Conservation (phyloP, 1,140 invertebrate genomes). For the Drosophila pseudoobscura region DNA sequence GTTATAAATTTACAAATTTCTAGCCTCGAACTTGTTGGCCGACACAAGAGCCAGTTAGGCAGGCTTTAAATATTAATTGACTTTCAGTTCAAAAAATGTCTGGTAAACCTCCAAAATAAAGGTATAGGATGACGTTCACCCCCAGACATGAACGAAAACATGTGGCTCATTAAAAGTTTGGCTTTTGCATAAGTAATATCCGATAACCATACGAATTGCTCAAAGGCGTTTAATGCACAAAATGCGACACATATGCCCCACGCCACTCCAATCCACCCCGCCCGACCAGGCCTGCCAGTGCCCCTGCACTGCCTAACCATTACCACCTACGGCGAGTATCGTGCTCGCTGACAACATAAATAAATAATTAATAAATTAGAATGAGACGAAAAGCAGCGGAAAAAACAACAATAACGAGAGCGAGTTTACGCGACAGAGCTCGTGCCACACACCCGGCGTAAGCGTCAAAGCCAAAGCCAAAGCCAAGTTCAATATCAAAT, state of each 20-base stretch:
- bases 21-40: too few species aligned
- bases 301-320: slow-evolving; percentile 10
- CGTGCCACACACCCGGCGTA: slow-evolving; percentile 41
- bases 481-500: slow-evolving; percentile 78
- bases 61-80: too few species aligned
- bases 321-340: slow-evolving; percentile 51
- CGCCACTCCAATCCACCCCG: neutral
- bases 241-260: slow-evolving; percentile 40
- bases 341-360: slow-evolving; percentile 69
- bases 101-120: slow-evolving; percentile 2
- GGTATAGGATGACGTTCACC: slow-evolving; percentile 32
- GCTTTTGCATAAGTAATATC: slow-evolving; percentile 40
- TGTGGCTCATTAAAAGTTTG: slow-evolving; percentile 53
- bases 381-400: slow-evolving; percentile 49
- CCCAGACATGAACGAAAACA: slow-evolving; percentile 19
- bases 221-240: slow-evolving; percentile 67
- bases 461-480: slow-evolving; percentile 56
- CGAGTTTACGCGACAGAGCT: slow-evolving; percentile 47
- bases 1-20: too few species aligned
- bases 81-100: neutral
- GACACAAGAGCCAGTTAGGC: too few species aligned
- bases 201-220: slow-evolving; percentile 53
- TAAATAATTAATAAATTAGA: slow-evolving; percentile 74
- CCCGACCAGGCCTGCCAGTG: neutral
- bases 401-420: slow-evolving; percentile 27